A percentile compares a stretch with the other conserved stretches of the same genome.
Conservation (phyloP, 2,888 invertebrate species). For the Ephialtes manifestator region DNA sequence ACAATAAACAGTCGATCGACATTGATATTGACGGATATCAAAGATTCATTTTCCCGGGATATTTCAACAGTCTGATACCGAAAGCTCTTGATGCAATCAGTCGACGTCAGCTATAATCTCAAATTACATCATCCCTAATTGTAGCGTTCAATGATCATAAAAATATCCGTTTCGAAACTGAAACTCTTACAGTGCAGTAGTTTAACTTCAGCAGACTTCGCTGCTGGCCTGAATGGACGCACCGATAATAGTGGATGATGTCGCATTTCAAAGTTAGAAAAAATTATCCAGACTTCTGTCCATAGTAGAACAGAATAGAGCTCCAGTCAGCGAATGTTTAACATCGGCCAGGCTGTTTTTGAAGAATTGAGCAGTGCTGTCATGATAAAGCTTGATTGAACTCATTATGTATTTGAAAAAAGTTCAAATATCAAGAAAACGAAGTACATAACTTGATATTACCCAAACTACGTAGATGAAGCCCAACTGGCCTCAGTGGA, state of each 20-base stretch:
- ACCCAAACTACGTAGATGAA: not conserved
- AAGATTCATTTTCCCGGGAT: conserved; percentile 41
- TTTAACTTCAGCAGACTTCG: not conserved
- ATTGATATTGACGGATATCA: conserved; percentile 55
- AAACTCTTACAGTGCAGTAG: not conserved
- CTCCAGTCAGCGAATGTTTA: too few relatives aligned
- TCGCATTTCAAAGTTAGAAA: not conserved
- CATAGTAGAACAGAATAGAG: not conserved
- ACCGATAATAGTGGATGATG: not conserved
- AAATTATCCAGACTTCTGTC: not conserved
- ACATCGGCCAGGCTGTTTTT: too few relatives aligned
- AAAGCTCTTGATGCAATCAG: conserved; percentile 49
- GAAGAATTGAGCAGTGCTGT: too few relatives aligned
- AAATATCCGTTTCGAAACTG: not conserved
- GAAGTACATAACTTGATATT: not conserved
- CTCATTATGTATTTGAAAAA: not conserved
- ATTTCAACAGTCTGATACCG: conserved; percentile 51
- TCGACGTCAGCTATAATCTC: conserved; percentile 34
- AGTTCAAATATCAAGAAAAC: not conserved
- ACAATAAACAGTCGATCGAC: conserved; percentile 47
- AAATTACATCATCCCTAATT: conserved; percentile 35
- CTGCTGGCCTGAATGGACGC: not conserved
- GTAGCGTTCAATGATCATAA: conserved; percentile 23
- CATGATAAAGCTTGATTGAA: not conserved
- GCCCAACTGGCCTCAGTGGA: not conserved